Percentiles rank a stretch among this genome's conserved stretches.
These are phyloP conservation scores for Erannis defoliaria DNA, from an alignment of 2,888 invertebrate species.

Conservation along the genomic window DNA sequence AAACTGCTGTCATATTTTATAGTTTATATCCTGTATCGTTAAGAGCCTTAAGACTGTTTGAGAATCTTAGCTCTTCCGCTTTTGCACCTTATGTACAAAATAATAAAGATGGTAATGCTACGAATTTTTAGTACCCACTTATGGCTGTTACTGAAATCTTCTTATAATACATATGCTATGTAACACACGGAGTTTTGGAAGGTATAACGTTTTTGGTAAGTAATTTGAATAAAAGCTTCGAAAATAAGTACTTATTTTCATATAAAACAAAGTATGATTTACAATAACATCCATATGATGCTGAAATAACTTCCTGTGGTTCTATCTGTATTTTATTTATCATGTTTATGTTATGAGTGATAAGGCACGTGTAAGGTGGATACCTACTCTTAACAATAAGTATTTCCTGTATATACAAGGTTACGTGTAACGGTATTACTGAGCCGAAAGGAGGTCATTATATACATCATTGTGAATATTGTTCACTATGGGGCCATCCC, in stretches of 20 bases:
- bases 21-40: conserved; percentile 37
- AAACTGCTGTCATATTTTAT: conserved; percentile 45
- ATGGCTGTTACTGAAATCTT: conserved; percentile 7
- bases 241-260: conserved; percentile 2
- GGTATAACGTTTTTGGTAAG: neutral
- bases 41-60: conserved; percentile 23
- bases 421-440: no score
- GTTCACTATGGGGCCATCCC: no score
- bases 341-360: no score
- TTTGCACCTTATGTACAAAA: conserved; percentile 27
- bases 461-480: no score
- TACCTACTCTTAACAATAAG: no score
- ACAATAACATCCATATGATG: neutral
- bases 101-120: conserved; percentile 20
- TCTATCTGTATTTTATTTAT: neutral
- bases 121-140: neutral
- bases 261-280: neutral
- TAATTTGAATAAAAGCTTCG: conserved; percentile 6
- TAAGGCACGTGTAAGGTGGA: no score
- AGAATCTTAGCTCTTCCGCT: conserved; percentile 18
- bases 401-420: no score
- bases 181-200: neutral
- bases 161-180: neutral
- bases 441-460: no score
- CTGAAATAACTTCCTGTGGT: no score